phyloP scores from a whole-genome alignment of 2,797 vertebrate genomes.

The Darevskia mixta region DNA sequence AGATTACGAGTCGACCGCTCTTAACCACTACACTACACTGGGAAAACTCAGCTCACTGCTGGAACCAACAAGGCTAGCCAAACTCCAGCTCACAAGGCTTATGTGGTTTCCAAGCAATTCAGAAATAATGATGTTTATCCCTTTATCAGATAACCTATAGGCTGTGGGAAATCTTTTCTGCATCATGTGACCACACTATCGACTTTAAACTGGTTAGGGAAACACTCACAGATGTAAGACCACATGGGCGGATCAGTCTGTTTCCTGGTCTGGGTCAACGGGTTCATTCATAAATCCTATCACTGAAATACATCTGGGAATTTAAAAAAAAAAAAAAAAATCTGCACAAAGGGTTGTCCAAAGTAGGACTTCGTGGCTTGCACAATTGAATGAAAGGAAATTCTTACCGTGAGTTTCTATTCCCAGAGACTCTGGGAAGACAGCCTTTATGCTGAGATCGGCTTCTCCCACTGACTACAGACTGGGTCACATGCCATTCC shows the following conservation, averaged over 20 bases:
- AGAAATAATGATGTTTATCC: not conserved
- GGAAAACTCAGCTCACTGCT: not conserved
- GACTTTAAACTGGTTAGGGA: not conserved
- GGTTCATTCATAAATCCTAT: not conserved
- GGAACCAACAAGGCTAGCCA: not conserved
- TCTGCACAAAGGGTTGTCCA: not conserved
- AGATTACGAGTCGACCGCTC: no score
- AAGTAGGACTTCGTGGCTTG: no score
- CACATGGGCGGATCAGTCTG: not conserved
- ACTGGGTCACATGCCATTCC: no score
- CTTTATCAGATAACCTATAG: not conserved
- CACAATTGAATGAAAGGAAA: no score
- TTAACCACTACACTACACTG: no score
- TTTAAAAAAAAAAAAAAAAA: accelerated
- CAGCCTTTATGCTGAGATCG: no score
- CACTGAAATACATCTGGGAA: not conserved
- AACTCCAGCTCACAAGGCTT: not conserved
- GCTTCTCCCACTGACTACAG: no score
- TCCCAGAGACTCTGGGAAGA: no score
- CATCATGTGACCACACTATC: not conserved
- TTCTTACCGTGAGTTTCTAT: no score
- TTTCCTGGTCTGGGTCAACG: not conserved
- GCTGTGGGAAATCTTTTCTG: not conserved
- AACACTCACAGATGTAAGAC: not conserved
- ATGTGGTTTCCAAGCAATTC: not conserved